Base-by-base conservation (phyloP, 2,888 invertebrate species). In the Bedellia somnulentella region DNA sequence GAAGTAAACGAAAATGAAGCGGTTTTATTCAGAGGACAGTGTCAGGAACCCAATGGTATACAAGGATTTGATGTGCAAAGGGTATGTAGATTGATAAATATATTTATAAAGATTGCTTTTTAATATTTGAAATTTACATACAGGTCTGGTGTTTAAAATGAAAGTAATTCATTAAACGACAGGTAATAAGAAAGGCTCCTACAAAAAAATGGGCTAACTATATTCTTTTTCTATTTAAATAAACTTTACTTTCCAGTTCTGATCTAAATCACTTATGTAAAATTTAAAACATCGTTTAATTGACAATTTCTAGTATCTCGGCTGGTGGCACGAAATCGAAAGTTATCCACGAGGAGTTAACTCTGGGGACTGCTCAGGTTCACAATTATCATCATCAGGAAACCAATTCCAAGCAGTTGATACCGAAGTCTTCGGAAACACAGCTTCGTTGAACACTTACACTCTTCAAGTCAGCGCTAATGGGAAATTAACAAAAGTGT, bases 271-370 rank as follows among this genome's bases (percentile, higher is more conserved):
- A n/a, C n/a, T n/a, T n/a, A n/a, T n/a, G n/a, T n/a, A n/a, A n/a
- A n/a, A n/a, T n/a, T n/a, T n/a, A n/a, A n/a, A n/a, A n/a, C n/a
- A n/a, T n/a, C n/a, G n/a, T n/a, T n/a, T n/a, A n/a, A n/a, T n/a
- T n/a, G n/a, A n/a, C n/a, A n/a, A n/a, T n/a, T 10, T 14, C 14
- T 45, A 71, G 71, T 71, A 52, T 36, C 23, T 49, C 0, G 68
- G 66, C 16, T 61, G 62, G 59, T 71, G 71, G 71, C 64, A 70
- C 31, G 66, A 70, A 37, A 52, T 70, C 25, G 57, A 63, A 36
- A 47, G 59, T 5, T 71, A 58, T 36, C 57, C 67, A 1, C 40
- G 47, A 0, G 52, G 53, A 27, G 26, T 31, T 1, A 30, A 40
- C 26, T 42, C 33, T 0, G 66, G 66, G 2, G 44, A 50, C 2